Evolutionary conservation across 2,113 vertebrate species (phyloP).

Genomic region (Chaetodon auriga): DNA sequence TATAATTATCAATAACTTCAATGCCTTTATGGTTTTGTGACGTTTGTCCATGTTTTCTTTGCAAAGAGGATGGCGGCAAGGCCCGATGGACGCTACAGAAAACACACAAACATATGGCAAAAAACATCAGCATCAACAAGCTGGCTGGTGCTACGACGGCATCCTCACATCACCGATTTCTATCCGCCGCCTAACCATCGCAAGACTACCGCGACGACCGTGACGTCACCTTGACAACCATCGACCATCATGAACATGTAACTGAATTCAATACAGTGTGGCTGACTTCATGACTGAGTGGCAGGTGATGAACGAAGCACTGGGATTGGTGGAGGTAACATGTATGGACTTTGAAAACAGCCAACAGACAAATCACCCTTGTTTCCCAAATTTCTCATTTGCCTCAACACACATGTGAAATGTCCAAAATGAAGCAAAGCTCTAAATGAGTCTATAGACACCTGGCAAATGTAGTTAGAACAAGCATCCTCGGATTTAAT

Average conservation of each 20-base stretch:
- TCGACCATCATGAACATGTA: conserved; percentile 10
- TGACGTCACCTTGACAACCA: conserved; percentile 36
- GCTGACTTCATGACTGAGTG: neutral
- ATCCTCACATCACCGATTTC: conserved; percentile 15
- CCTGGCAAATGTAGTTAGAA: conserved; percentile 1
- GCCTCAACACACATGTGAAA: neutral
- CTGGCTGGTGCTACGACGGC: conserved; percentile 69
- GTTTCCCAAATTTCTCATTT: neutral
- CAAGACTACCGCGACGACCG: conserved; percentile 2
- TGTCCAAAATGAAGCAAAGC: neutral
- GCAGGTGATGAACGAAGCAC: neutral
- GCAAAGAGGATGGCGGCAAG: conserved; percentile 1
- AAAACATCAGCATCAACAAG: conserved; percentile 51
- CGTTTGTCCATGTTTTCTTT: conserved; percentile 41
- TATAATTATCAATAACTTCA: neutral
- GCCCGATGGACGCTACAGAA: conserved; percentile 41
- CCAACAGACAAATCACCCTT: neutral
- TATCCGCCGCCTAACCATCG: neutral
- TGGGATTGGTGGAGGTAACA: conserved; percentile 16
- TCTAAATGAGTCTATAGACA: conserved; percentile 1
- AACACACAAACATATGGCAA: conserved; percentile 49
- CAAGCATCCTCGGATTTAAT: neutral
- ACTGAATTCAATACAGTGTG: neutral
- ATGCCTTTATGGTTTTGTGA: neutral
- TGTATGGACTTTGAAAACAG: conserved; percentile 18